Evolutionary conservation across 2,888 invertebrate species (phyloP), one percentile per base, ranked within the genome.

Genomic region (Xestia sexstrigata): DNA sequence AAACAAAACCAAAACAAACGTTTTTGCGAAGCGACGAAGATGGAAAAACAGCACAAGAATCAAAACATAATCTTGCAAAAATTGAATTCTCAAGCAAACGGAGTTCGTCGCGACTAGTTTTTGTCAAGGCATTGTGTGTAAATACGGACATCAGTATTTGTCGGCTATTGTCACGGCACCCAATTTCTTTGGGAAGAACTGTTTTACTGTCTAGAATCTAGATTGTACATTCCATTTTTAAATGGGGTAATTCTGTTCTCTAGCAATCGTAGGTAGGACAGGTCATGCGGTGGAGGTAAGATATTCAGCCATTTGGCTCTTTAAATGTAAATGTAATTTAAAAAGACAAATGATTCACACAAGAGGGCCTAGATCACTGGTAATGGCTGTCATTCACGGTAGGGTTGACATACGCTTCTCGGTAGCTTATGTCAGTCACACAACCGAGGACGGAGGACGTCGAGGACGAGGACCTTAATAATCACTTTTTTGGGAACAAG

Each of bases 61-160:
- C 84, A 66, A 75, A 85, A 70, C 52, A 76, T 74, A 74, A 83
- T 83, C 70, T 63, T 76, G 75, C 70, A 70, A 80, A 87, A 87
- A 82, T 79, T 69, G 11, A 47, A 76, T 72, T 72, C 67, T 63
- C 47, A 52, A 65, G 65, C 79, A 49, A 69, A 70, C 55, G 55
- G 35, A 60, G 35, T 49, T 49, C 49, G 88, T 81, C 82, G 79
- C 81, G 86, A 87, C 89, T 70, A 82, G 81, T 89, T 89, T 89
- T 89, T 89, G 70, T 84, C 35, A 26, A 55, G 13, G 78, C 82
- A 90, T 90, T 90, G 90, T 90, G 87, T 90, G 90, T 83, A 79
- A 90, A 90, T 90, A 68, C 47, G 66, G 42, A 52, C 68, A 82
- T 79, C 79, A 75, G 81, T 62, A 75, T 86, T 79, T 81, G 84